Evolutionary conservation across 1,140 invertebrate species (phyloP).

Genomic region (Sweltsa coloradensis): DNA sequence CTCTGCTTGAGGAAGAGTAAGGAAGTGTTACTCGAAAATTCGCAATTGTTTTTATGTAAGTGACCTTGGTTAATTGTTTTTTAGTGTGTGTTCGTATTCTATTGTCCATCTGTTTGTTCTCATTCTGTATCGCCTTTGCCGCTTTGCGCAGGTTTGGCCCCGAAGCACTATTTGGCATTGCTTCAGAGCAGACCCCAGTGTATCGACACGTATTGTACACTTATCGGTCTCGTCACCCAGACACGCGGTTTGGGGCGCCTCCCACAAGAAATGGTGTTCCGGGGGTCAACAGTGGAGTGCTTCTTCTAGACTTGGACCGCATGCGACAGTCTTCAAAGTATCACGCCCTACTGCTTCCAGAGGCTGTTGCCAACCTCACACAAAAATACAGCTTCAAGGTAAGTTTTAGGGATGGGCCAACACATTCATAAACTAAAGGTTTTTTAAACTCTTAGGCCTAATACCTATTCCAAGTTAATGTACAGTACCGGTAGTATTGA

Average conservation of each 20-base stretch:
- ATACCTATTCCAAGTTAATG: not conserved
- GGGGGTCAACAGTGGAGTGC: constrained; percentile 72
- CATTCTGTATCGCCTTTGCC: not conserved
- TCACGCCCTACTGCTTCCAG: constrained; percentile 39
- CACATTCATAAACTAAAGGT: not conserved
- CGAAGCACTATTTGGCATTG: constrained; percentile 56
- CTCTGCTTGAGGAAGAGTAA: too few species aligned
- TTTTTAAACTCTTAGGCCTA: not conserved
- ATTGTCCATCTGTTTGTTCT: not conserved
- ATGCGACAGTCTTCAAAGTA: constrained; percentile 50
- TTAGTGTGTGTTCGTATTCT: too few species aligned
- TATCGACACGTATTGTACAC: constrained; percentile 63
- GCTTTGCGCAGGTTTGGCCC: constrained; percentile 29
- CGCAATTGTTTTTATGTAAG: too few species aligned
- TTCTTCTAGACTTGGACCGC: constrained; percentile 57
- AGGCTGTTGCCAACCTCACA: constrained; percentile 42
- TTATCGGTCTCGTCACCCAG: constrained; percentile 47
- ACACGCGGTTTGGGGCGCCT: constrained; percentile 45
- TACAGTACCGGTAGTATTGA: not conserved
- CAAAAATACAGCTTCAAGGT: constrained; percentile 55
- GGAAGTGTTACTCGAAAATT: too few species aligned
- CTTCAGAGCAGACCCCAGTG: constrained; percentile 66
- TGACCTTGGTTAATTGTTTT: too few species aligned
- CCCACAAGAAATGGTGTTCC: constrained; percentile 43
- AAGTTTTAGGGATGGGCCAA: constrained; percentile 6